Evolutionary conservation across 2,113 vertebrate species (phyloP).

Genomic region (Campylomormyrus numenius): DNA sequence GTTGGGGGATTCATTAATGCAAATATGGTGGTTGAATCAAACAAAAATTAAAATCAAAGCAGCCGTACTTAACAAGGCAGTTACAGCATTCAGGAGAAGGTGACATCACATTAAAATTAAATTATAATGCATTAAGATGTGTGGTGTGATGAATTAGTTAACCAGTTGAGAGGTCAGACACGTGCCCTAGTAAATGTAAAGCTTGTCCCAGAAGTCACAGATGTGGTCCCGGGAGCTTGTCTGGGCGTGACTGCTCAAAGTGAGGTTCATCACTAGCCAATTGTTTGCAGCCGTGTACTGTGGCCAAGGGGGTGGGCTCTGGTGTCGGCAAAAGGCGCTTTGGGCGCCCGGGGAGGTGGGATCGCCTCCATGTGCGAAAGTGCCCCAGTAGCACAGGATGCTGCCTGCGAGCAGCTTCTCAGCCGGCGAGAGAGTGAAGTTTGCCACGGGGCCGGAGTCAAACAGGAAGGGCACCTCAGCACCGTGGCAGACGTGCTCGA

Average conservation of each 20-base stretch:
- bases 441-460: constrained; percentile 49
- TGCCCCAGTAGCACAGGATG: constrained; percentile 63
- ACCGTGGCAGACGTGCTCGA: constrained; percentile 56
- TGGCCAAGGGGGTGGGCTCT: constrained; percentile 50
- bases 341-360: constrained; percentile 45
- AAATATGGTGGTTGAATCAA: neutral
- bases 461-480: constrained; percentile 66
- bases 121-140: neutral
- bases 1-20: neutral
- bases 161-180: neutral
- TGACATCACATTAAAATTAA: neutral
- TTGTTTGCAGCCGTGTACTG: constrained; percentile 41
- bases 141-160: neutral
- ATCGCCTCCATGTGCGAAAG: constrained; percentile 55
- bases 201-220: constrained; percentile 66
- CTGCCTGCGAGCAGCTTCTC: constrained; percentile 58
- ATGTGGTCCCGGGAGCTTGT: constrained; percentile 45
- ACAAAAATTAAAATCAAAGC: neutral
- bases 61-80: neutral
- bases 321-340: constrained; percentile 53
- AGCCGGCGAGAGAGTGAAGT: constrained; percentile 49
- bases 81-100: neutral
- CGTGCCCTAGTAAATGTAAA: constrained; percentile 53
- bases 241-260: constrained; percentile 51
- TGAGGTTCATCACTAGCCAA: constrained; percentile 62